Evolutionary conservation across 2,888 invertebrate genomes (phyloP).

Genomic region (Chamaedrilus cognettii): DNA sequence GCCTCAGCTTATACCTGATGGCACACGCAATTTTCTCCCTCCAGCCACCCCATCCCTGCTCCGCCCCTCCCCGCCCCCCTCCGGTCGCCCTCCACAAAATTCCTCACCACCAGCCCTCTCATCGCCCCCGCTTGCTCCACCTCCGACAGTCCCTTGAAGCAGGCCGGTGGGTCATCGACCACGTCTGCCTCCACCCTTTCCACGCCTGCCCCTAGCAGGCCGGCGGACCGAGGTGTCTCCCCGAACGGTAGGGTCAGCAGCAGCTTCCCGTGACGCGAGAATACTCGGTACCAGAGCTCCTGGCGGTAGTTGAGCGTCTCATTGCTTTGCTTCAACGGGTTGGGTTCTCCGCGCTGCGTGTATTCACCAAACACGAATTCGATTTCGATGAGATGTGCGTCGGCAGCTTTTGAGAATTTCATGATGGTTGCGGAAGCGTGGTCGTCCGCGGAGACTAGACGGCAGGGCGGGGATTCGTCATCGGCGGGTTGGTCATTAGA

Average conservation of each 20-base stretch:
- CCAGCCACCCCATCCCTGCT: constrained; percentile 1
- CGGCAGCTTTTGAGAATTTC: background rate
- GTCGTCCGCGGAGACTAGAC: background rate
- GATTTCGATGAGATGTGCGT: constrained; percentile 24
- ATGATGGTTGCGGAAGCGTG: background rate
- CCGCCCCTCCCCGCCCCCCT: background rate
- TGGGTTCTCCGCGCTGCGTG: background rate
- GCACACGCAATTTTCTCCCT: constrained; percentile 25
- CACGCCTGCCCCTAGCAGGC: constrained; percentile 47
- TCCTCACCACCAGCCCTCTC: constrained; percentile 40
- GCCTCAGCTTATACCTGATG: too few species aligned
- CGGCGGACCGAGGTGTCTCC: constrained; percentile 51
- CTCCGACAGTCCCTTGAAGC: constrained; percentile 24
- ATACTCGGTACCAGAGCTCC: constrained; percentile 50
- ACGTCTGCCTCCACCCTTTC: constrained; percentile 39
- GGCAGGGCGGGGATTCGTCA: background rate
- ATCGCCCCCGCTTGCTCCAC: constrained; percentile 18
- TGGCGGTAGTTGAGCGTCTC: constrained; percentile 42
- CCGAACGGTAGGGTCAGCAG: constrained; percentile 54
- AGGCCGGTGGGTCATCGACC: constrained; percentile 25
- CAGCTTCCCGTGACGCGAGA: constrained; percentile 50
- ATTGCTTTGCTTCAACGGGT: constrained; percentile 18
- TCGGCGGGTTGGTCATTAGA: background rate
- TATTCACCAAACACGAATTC: constrained; percentile 24
- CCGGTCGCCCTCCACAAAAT: constrained; percentile 32